Evolutionary conservation across 1,140 invertebrate genomes (phyloP).

Genomic region (Sarcophaga peregrina): DNA sequence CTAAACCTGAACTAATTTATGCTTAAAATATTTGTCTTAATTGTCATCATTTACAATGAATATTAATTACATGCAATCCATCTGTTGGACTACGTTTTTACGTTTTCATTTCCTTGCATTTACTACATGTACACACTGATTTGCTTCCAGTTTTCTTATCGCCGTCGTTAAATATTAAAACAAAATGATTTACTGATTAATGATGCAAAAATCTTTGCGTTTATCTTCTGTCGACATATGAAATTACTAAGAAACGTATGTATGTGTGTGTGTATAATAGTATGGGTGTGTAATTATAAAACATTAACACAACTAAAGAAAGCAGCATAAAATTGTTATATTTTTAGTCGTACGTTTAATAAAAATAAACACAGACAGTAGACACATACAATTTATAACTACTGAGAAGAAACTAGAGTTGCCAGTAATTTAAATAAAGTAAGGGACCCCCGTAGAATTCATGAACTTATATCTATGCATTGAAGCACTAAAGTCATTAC

Average conservation of each 20-base stretch:
- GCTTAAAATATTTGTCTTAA: not conserved
- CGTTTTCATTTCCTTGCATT: not conserved
- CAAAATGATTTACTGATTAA: conserved; percentile 31
- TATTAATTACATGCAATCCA: not conserved
- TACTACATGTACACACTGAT: no score
- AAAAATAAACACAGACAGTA: conserved; percentile 26
- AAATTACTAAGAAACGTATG: no score
- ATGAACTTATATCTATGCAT: no score
- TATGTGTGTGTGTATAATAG: not conserved
- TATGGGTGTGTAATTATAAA: not conserved
- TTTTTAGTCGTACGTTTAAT: conserved; percentile 33
- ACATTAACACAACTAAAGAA: not conserved
- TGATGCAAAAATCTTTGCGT: conserved; percentile 32
- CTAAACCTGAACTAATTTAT: no score
- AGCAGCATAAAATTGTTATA: conserved; percentile 29
- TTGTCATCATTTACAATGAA: conserved; percentile 13
- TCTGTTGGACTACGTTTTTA: not conserved
- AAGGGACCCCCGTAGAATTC: no score
- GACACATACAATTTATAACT: conserved; percentile 22
- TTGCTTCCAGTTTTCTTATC: no score
- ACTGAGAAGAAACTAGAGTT: not conserved
- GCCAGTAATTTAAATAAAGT: no score
- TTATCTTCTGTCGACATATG: conserved; percentile 6
- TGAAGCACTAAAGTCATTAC: no score
- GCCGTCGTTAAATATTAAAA: not conserved